phyloP scores from a whole-genome alignment of 2,888 invertebrate species.

The Holacanthella duospinosa region DNA sequence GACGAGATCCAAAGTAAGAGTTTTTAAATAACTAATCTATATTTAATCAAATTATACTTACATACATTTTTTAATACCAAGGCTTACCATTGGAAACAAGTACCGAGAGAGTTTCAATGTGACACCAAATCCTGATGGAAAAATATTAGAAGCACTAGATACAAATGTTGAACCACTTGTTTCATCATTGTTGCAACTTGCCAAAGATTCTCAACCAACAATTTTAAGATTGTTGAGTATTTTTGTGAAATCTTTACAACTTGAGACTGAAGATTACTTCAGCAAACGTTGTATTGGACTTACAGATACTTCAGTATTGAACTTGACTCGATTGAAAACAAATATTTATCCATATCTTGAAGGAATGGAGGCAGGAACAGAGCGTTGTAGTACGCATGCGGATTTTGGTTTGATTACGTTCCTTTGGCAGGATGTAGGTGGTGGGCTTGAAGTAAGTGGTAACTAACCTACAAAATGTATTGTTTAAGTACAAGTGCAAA shows the following conservation, averaged over 20 bases:
- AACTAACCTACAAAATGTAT: background rate
- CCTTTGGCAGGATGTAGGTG: background rate
- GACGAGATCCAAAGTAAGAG: background rate
- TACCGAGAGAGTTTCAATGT: background rate
- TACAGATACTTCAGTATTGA: background rate
- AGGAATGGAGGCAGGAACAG: background rate
- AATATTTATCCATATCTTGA: background rate
- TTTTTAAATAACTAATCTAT: background rate
- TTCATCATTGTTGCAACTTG: background rate
- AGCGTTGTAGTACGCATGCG: background rate
- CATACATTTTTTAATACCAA: background rate
- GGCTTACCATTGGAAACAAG: background rate
- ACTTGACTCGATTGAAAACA: background rate
- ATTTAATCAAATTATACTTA: background rate
- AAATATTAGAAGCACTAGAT: background rate
- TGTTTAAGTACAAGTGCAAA: background rate
- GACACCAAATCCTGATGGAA: background rate
- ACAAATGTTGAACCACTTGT: background rate
- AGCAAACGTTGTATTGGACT: background rate
- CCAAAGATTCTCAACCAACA: background rate
- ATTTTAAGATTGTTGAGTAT: background rate
- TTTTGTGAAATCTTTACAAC: background rate
- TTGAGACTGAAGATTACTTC: background rate
- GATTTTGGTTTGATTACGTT: conserved; percentile 7
- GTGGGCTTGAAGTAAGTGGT: conserved; percentile 3